Conservation (phyloP, 2,888 invertebrate species). For the Latrodectus hesperus region DNA sequence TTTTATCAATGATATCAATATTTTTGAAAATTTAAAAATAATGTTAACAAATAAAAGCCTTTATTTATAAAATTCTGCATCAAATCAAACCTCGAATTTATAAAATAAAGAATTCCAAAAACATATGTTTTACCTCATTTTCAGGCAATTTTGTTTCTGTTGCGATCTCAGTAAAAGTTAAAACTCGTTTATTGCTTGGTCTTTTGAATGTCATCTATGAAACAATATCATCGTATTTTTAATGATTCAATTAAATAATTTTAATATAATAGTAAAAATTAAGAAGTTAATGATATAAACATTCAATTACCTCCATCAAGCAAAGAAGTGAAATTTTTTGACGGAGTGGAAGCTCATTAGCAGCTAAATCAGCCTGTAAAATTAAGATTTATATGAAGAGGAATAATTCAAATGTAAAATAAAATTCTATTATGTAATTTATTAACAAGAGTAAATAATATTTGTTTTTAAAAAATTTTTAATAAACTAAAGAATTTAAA, state of each 20-base stretch:
- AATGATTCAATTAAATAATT: not conserved
- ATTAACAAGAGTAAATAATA: too few species aligned
- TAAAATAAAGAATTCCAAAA: not conserved
- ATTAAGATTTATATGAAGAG: not conserved
- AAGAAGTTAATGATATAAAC: not conserved
- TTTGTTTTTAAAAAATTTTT: too few species aligned
- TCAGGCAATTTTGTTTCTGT: conserved; percentile 87
- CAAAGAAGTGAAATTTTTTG: conserved; percentile 96
- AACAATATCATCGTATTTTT: not conserved
- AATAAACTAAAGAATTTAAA: too few species aligned
- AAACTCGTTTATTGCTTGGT: conserved; percentile 87
- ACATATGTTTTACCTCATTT: conserved; percentile 74
- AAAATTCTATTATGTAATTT: too few species aligned
- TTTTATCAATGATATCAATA: too few species aligned
- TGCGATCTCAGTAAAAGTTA: conserved; percentile 93
- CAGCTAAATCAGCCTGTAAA: conserved; percentile 86
- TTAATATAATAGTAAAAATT: not conserved
- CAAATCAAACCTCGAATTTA: conserved; percentile 11
- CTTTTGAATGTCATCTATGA: conserved; percentile 95
- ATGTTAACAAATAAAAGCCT: too few species aligned
- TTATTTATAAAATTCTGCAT: too few species aligned
- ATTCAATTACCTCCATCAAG: conserved; percentile 88
- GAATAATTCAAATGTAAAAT: too few species aligned
- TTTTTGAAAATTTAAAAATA: too few species aligned
- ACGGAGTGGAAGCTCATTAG: conserved; percentile 86